These are phyloP conservation scores for Drosophila quadrilineata DNA, from an alignment of 1,140 invertebrate species.

Conservation along the genomic window DNA sequence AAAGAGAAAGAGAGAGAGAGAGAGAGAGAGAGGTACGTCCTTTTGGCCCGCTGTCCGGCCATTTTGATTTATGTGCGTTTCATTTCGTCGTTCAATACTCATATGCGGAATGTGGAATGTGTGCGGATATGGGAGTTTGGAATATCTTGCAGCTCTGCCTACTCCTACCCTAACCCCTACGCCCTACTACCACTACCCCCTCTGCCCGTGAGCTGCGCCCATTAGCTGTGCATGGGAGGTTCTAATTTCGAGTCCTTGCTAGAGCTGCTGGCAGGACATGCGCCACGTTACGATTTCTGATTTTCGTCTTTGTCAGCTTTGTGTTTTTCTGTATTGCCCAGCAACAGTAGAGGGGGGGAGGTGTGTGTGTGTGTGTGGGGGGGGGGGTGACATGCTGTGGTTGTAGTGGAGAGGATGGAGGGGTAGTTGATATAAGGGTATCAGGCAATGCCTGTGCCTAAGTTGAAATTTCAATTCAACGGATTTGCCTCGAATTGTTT, in stretches of 20 bases:
- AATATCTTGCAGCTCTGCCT: constrained; percentile 66
- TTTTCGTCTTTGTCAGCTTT: constrained; percentile 73
- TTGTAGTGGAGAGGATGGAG: too few species aligned
- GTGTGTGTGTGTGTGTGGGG: too few species aligned
- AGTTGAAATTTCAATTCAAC: constrained; percentile 80
- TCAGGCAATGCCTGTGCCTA: constrained; percentile 27
- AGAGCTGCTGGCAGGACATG: constrained; percentile 54
- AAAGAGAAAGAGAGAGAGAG: constrained; percentile 21
- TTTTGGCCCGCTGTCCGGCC: constrained; percentile 75
- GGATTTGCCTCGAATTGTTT: constrained; percentile 74
- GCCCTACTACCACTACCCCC: neutral
- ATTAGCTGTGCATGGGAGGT: constrained; percentile 75
- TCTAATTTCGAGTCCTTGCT: constrained; percentile 77
- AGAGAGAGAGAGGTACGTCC: constrained; percentile 45
- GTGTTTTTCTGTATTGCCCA: too few species aligned
- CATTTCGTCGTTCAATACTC: constrained; percentile 81
- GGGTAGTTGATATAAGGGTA: too few species aligned
- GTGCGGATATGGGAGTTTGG: constrained; percentile 80
- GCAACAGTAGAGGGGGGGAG: too few species aligned
- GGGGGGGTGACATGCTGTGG: too few species aligned
- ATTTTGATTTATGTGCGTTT: constrained; percentile 81
- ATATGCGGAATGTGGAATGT: constrained; percentile 76
- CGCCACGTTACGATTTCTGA: constrained; percentile 65
- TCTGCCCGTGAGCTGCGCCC: constrained; percentile 40
- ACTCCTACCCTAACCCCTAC: neutral